These are phyloP conservation scores for Plebejus argus DNA, from an alignment of 2,888 invertebrate species.

Conservation along the genomic window DNA sequence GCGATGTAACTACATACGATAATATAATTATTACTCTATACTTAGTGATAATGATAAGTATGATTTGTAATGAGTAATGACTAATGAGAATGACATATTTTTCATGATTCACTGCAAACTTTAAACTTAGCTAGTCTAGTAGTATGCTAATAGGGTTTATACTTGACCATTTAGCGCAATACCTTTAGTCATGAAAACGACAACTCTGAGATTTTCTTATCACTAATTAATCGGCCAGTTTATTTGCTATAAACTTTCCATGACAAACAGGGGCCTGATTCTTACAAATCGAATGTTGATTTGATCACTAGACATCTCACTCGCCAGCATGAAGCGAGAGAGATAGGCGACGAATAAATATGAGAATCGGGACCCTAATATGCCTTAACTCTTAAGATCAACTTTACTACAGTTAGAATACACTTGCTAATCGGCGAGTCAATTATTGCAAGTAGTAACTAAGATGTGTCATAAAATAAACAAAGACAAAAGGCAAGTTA, in stretches of 20 bases:
- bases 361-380: background rate
- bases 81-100: no score
- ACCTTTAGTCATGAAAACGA: background rate
- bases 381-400: background rate
- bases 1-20: no score
- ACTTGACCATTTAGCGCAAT: background rate
- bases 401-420: background rate
- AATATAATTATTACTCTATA: no score
- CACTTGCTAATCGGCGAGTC: slow-evolving; percentile 4
- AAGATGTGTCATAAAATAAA: background rate
- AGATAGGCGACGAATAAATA: background rate
- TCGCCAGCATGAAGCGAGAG: background rate
- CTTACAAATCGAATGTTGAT: background rate
- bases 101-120: no score
- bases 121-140: no score
- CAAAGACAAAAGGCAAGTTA: background rate
- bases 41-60: no score
- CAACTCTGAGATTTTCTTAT: background rate
- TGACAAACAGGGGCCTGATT: background rate
- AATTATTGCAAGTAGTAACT: background rate
- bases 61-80: no score
- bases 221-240: background rate
- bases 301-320: background rate
- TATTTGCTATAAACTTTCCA: background rate
- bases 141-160: no score